Evolutionary conservation across 2,888 invertebrate genomes (phyloP), one percentile per base, ranked within the genome.

Genomic region (Eulithis testata): DNA sequence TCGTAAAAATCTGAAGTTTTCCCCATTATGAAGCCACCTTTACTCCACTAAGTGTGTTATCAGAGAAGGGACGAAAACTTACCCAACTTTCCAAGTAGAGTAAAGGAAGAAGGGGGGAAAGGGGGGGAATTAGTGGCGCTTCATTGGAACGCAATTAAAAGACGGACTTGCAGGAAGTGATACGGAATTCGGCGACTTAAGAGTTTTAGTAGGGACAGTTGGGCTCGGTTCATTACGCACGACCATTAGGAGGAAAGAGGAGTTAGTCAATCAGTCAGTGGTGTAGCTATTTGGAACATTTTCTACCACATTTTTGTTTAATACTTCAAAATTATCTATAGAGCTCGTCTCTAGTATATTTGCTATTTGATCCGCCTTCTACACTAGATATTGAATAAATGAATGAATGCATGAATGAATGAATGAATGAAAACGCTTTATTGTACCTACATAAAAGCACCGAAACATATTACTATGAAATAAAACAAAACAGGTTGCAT

Each of bases 121-220:
- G 54, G 56, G 81, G 75, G 77, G 84, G 85, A 84, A 89, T 90
- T 90, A 90, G 86, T 65, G 76, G 68, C 85, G 91, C 86, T 91
- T 89, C 91, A 92, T 91, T 86, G 91, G 85, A 82, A 84, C 86
- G 87, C 91, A 92, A 92, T 92, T 92, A 92, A 90, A 90, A 87
- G 86, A 82, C 83, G 81, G 82, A 76, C 76, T 72, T 72, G 75
- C 68, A 71, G 76, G 77, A 79, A 83, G 81, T 79, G 84, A 85
- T 84, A 82, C 76, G 77, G 75, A 82, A 75, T 82, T 63, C 75
- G 59, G 68, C 55, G 69, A 72, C 75, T 77, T 71, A 71, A 65
- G 56, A 66, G 55, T 65, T 65, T 68, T 67, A 31, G 47, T 62
- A 60, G 44, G 61, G 63, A 63, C 63, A 70, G 66, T 49, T 60